Conservation (phyloP, 2,113 vertebrate species). For the Heterocephalus glaber region DNA sequence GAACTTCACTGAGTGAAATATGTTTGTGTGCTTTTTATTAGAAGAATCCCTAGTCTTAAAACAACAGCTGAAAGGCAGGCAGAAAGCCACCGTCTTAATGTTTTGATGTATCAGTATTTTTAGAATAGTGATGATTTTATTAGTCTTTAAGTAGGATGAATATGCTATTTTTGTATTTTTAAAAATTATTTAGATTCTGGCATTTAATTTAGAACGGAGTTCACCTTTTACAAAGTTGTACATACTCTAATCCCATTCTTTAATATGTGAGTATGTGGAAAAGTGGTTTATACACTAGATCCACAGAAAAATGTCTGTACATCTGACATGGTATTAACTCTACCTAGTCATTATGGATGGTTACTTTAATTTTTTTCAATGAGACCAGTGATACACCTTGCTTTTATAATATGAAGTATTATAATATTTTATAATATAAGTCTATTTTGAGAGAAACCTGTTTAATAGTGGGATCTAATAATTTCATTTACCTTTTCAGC, state of each 20-base stretch:
- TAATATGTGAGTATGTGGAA: constrained; percentile 1
- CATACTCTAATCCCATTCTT: constrained; percentile 6
- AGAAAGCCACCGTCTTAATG: neutral
- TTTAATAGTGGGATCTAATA: neutral
- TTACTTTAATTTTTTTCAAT: constrained; percentile 14
- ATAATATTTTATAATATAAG: too few relatives aligned
- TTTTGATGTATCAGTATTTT: neutral
- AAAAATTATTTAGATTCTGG: constrained; percentile 12
- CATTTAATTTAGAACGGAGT: constrained; percentile 40
- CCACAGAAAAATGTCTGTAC: neutral
- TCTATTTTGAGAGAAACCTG: constrained; percentile 24
- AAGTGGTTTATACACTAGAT: neutral
- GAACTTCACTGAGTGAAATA: neutral
- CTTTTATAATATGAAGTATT: neutral
- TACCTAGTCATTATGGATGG: neutral
- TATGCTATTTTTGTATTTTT: neutral
- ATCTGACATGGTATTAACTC: constrained; percentile 36
- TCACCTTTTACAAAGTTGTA: constrained; percentile 33
- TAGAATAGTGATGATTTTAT: constrained; percentile 31
- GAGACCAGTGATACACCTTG: neutral
- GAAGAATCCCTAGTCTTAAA: neutral
- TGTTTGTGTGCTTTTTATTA: constrained; percentile 26
- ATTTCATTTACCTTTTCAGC: constrained; percentile 36
- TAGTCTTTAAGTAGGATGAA: neutral
- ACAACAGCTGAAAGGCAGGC: neutral